Evolutionary conservation across 2,888 invertebrate genomes (phyloP).

Genomic region (Chironomus tentans): DNA sequence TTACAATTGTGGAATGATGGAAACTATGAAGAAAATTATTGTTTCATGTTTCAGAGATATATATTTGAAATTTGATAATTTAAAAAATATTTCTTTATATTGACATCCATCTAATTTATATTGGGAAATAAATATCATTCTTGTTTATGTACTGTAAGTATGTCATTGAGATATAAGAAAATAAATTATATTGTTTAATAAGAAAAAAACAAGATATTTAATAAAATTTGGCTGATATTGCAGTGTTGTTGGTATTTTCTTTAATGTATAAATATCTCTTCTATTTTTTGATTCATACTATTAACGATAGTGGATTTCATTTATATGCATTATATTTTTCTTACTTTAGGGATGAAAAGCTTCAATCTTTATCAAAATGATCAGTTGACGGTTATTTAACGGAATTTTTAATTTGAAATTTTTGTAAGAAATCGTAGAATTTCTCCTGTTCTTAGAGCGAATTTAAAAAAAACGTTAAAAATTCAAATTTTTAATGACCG

Average conservation of each 20-base stretch:
- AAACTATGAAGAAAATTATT: slow-evolving; percentile 24
- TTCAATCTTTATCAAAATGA: neutral
- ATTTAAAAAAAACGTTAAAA: too few relatives aligned
- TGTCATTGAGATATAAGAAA: neutral
- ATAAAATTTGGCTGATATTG: neutral
- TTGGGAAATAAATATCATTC: too few relatives aligned
- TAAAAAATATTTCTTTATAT: neutral
- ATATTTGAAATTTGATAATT: neutral
- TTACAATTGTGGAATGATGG: neutral
- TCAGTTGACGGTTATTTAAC: too few relatives aligned
- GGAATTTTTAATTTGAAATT: too few relatives aligned
- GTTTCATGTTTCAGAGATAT: neutral
- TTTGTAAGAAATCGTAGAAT: too few relatives aligned
- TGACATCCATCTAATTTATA: neutral
- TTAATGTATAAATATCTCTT: neutral
- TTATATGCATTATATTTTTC: too few relatives aligned
- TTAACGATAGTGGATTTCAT: neutral
- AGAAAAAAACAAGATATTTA: neutral
- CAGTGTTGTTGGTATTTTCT: neutral
- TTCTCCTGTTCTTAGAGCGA: too few relatives aligned
- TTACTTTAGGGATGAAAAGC: too few relatives aligned
- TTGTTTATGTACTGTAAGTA: too few relatives aligned
- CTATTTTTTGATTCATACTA: neutral
- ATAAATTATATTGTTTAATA: neutral
- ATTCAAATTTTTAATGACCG: too few relatives aligned